Evolutionary conservation across 2,113 vertebrate species (phyloP), one percentile per base, ranked within the genome.

Genomic region (Pelusios castaneus): DNA sequence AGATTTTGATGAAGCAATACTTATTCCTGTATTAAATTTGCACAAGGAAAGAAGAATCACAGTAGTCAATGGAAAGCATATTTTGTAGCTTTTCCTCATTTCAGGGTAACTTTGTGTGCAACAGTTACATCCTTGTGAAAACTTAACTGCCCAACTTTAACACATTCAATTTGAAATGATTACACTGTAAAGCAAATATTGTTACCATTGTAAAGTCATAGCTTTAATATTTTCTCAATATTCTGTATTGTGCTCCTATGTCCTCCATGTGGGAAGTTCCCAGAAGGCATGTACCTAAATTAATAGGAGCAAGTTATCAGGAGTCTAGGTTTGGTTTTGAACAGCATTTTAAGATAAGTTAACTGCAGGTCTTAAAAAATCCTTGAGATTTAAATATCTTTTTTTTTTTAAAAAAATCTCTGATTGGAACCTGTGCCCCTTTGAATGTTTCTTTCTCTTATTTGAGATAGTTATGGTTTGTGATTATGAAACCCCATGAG

Each of bases 361-460:
- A 82, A 55, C 84, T 89, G 81, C 1, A 0, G 0, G 45, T 63
- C 17, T 58, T 41, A 43, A 75, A 73, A 76, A 11, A 19, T 16
- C 10, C 34, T n/a, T 2, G 70, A 16, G 1, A 12, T 0, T 54
- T 31, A 10, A 49, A 51, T 38, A 54, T 1, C 51, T 4, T 1
- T 52, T 56, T 78, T 51, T 4, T 1, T 52, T 56, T 78, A 45
- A 52, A 21, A 1, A 4, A 41, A 6, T 34, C 55, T 34, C 10
- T 27, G 38, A 51, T 56, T 56, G 79, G 63, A 86, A 85, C 88
- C 87, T 87, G 84, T 94, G 91, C 76, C 94, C 93, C 94, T 94
- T 89, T 95, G 89, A 93, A 95, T 91, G 85, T 80, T 94, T 9
- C 54, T 77, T 84, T 96, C 89, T 95, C 90, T 85, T 77, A 94